Base-by-base conservation (phyloP, 2,888 invertebrate genomes). In the Heteropelma amictum region DNA sequence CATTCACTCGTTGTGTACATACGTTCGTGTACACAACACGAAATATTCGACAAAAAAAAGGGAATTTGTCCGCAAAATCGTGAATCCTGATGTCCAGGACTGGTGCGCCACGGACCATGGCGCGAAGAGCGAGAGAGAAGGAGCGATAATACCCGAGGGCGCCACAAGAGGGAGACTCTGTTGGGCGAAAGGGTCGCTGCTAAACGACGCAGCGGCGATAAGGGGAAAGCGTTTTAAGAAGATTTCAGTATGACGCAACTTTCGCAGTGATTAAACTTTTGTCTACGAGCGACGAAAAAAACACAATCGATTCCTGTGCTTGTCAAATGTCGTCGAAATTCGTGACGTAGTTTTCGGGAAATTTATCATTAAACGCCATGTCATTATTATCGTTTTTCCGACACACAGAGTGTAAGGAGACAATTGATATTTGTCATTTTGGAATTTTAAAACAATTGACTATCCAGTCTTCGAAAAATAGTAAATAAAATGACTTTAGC, bases 101-200 rank as follows among this genome's bases (percentile, higher is more conserved):
- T 40, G 54, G 40, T 68, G 67, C 54, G 72, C 61, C 49, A 14
- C 35, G 35, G 17, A 10, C 10, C 30, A 30, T 6, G 42, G 12
- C 4, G 49, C n/a, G n/a, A 40, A 56, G 8, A 17, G 19, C 30
- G 19, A 3, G 35, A 12, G 28, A 19, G 30, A 58, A 19, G 19
- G 19, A 45, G 17, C 21, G 14, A 17, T 12, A 12, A 40, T 6
- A 58, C 38, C 28, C 12, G 19, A 30, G 60, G n/a, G 35, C 49
- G 17, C 14, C 30, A n/a, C 45, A 26, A 49, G 47, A 60, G 49
- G 63, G 49, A 47, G 60, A 49, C 30, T n/a, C 54, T 4, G 12
- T 6, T 58, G 68, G 68, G 76, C 68, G 68, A 58, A 72, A 63
- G 76, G 76, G 72, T 68, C 72, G 65, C 58, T 63, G 49, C 17